These are phyloP conservation scores for Incurvaria masculella DNA, from an alignment of 2,888 invertebrate genomes.

Conservation along the genomic window DNA sequence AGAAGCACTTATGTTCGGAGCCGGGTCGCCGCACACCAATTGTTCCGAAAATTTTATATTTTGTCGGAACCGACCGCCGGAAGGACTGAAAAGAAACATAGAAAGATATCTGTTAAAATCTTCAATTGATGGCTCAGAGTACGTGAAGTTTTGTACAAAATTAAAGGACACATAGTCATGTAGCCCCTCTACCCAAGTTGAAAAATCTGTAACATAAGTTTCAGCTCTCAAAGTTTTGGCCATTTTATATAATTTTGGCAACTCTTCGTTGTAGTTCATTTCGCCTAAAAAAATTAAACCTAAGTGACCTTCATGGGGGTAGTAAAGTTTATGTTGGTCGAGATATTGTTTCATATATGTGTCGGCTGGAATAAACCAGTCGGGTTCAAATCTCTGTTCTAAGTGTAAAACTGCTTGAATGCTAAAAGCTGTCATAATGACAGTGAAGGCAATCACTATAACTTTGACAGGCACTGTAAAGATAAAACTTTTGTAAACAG, in stretches of 20 bases:
- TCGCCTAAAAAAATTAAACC: slow-evolving; percentile 65
- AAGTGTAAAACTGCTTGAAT: slow-evolving; percentile 60
- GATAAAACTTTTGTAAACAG: slow-evolving; percentile 61
- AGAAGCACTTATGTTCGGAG: slow-evolving; percentile 58
- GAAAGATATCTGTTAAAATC: slow-evolving; percentile 63
- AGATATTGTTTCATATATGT: slow-evolving; percentile 65
- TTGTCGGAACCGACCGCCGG: slow-evolving; percentile 65
- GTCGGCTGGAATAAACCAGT: slow-evolving; percentile 73
- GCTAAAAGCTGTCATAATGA: slow-evolving; percentile 59
- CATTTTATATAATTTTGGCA: slow-evolving; percentile 55
- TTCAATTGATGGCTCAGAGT: slow-evolving; percentile 38
- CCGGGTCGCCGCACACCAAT: slow-evolving; percentile 60
- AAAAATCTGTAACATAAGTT: slow-evolving; percentile 52
- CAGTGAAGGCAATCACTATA: slow-evolving; percentile 57
- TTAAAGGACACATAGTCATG: slow-evolving; percentile 57
- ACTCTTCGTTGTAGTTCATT: slow-evolving; percentile 62
- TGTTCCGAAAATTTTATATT: slow-evolving; percentile 62
- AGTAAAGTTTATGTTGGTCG: slow-evolving; percentile 53
- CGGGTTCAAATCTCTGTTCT: slow-evolving; percentile 75
- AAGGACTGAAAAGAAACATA: slow-evolving; percentile 66
- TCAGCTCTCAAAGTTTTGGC: slow-evolving; percentile 49
- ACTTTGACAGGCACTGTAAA: slow-evolving; percentile 66
- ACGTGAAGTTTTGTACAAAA: slow-evolving; percentile 52
- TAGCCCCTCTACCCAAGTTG: slow-evolving; percentile 66
- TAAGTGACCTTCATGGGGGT: slow-evolving; percentile 61